Evolutionary conservation across 2,888 invertebrate genomes (phyloP), one percentile per base, ranked within the genome.

Genomic region (Drosophila anomalata): DNA sequence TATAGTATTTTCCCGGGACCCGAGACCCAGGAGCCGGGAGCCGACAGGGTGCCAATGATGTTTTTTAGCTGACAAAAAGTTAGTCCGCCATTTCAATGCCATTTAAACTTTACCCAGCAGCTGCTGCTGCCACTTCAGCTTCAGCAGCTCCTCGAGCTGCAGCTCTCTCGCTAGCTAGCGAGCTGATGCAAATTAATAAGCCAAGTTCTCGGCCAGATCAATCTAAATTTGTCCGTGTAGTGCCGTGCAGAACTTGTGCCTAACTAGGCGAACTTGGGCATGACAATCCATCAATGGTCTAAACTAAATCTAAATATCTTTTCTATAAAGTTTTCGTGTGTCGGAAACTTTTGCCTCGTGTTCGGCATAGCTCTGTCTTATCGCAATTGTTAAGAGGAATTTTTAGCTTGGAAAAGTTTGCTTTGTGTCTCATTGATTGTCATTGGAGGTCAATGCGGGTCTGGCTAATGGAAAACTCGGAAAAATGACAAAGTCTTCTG

Each of bases 101-200:
- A 61, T 58, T 76, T 51, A 63, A 68, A 59, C 65, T 66, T 75
- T 75, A 41, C 52, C 26, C 58, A 52, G 56, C 65, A 61, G 63
- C 52, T 58, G 74, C 33, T 53, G 70, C 58, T 44, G 33, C 58
- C 36, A 41, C 53, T 22, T 12, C 41, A n/a, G 42, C 26, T 29
- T 3, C 48, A 47, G 63, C 46, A 22, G 42, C 22, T 26, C 20
- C 41, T 42, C 9, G 42, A 52, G 60, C 41, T 66, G n/a, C 50
- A 41, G 29, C 39, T 9, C n/a, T 3, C 9, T 12, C 39, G 17
- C 36, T 36, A 11, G n/a, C n/a, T 54, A 8, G 33, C 60, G 48
- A 56, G 58, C 61, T 62, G 54, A 75, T 61, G 77, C 74, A 88
- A 86, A 88, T 85, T 85, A 85, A 85, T 88, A 84, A 80, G 88